A percentile compares a stretch with the other conserved stretches of the same genome.
These are phyloP conservation scores for Phalangium opilio DNA, from an alignment of 2,888 invertebrate species.

Conservation along the genomic window DNA sequence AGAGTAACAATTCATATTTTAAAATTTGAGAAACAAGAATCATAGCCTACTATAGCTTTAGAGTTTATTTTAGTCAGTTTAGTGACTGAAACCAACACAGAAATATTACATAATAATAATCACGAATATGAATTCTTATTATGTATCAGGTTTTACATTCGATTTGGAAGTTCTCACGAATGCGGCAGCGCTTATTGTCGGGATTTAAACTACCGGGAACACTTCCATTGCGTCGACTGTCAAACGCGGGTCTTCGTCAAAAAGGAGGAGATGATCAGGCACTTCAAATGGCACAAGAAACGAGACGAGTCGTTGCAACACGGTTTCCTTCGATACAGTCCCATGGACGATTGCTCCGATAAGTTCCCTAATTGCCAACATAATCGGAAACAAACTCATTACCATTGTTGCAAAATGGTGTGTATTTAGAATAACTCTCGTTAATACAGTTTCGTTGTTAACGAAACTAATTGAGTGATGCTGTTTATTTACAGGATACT, in stretches of 20 bases:
- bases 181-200: slow-evolving; percentile 73
- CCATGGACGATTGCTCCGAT: slow-evolving; percentile 83
- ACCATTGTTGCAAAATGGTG: slow-evolving; percentile 79
- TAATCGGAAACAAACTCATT: slow-evolving; percentile 86
- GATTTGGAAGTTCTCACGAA: slow-evolving; percentile 58
- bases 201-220: slow-evolving; percentile 78
- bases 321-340: slow-evolving; percentile 86
- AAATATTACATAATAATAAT: too few species aligned
- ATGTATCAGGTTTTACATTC: slow-evolving; percentile 8
- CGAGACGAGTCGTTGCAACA: slow-evolving; percentile 89
- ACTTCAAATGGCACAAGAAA: slow-evolving; percentile 99
- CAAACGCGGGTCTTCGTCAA: slow-evolving; percentile 71
- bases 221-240: slow-evolving; percentile 81
- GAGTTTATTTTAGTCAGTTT: too few species aligned
- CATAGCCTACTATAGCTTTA: too few species aligned
- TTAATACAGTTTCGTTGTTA: too few species aligned
- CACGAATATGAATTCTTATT: too few species aligned
- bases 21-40: too few species aligned
- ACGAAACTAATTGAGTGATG: too few species aligned
- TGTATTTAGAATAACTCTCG: too few species aligned
- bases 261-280: slow-evolving; percentile 96
- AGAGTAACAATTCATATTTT: too few species aligned
- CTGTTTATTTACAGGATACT: slow-evolving; percentile 31
- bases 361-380: slow-evolving; percentile 71
- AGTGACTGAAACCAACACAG: too few species aligned